Conservation (phyloP, 2,113 vertebrate genomes). For the Sciurus niger region DNA sequence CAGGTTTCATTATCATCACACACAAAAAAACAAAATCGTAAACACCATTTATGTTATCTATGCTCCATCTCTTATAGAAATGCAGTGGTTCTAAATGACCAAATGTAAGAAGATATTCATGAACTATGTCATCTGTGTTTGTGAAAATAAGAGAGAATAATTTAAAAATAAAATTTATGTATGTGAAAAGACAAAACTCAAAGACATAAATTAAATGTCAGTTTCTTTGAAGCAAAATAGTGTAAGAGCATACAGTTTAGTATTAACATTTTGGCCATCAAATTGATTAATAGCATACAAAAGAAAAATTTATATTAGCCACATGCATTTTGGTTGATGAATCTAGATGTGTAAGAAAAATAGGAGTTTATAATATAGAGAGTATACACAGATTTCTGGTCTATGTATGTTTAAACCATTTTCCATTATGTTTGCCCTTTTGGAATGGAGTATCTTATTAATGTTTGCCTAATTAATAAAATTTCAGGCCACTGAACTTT, state of each 20-base stretch:
- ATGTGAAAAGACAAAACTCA: background rate
- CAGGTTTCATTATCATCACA: background rate
- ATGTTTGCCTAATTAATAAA: slow-evolving; percentile 59
- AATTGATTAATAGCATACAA: background rate
- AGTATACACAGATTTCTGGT: background rate
- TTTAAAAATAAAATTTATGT: background rate
- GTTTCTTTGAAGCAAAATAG: background rate
- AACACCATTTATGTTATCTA: background rate
- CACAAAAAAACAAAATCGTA: background rate
- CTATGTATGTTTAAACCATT: background rate
- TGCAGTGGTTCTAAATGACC: background rate
- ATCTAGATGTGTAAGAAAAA: slow-evolving; percentile 29
- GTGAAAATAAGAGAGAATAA: background rate
- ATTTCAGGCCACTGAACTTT: slow-evolving; percentile 73
- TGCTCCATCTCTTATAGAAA: background rate
- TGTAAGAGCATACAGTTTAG: background rate
- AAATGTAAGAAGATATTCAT: background rate
- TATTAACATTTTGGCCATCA: background rate
- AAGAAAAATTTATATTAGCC: background rate
- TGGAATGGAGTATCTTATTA: slow-evolving; percentile 1
- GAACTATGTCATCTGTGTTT: background rate
- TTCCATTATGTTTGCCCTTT: slow-evolving; percentile 13
- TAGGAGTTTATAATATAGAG: background rate
- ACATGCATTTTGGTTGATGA: background rate
- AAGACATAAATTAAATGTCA: background rate